Evolutionary conservation across 2,888 invertebrate species (phyloP).

Genomic region (Metallyticus violacea): DNA sequence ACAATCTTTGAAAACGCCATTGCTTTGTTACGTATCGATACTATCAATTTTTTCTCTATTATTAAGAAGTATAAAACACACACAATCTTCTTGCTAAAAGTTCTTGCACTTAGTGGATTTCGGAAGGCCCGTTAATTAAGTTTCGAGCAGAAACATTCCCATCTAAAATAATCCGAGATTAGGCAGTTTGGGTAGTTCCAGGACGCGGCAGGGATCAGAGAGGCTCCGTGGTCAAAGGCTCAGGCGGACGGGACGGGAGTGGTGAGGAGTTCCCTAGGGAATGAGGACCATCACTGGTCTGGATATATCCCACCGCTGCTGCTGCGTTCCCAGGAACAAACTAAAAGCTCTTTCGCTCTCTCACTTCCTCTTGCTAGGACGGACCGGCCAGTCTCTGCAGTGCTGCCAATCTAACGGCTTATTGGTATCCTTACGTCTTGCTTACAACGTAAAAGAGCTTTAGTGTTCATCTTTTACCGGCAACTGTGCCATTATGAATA

Average conservation of each 20-base stretch:
- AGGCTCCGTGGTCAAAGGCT: constrained; percentile 15
- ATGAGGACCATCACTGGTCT: constrained; percentile 5
- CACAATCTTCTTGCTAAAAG: not conserved
- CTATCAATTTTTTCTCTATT: no score
- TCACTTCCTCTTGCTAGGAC: not conserved
- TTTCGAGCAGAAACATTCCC: not conserved
- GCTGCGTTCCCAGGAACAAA: not conserved
- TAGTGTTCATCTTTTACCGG: no score
- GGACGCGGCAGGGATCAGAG: not conserved
- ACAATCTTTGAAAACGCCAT: no score
- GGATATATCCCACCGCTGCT: not conserved
- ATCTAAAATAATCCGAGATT: not conserved
- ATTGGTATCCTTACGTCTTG: no score
- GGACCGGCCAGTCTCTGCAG: not conserved
- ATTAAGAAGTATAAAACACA: no score
- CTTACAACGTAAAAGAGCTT: no score
- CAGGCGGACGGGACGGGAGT: not conserved
- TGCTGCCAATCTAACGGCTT: not conserved
- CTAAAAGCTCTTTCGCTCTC: not conserved
- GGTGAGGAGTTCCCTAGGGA: constrained; percentile 13
- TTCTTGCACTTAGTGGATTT: not conserved
- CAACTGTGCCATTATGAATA: no score
- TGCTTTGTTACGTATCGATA: no score
- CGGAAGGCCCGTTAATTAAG: not conserved
- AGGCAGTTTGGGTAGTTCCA: not conserved